Evolutionary conservation across 2,888 invertebrate species (phyloP), one percentile per base, ranked within the genome.

Genomic region (Steinernema carpocapsae): DNA sequence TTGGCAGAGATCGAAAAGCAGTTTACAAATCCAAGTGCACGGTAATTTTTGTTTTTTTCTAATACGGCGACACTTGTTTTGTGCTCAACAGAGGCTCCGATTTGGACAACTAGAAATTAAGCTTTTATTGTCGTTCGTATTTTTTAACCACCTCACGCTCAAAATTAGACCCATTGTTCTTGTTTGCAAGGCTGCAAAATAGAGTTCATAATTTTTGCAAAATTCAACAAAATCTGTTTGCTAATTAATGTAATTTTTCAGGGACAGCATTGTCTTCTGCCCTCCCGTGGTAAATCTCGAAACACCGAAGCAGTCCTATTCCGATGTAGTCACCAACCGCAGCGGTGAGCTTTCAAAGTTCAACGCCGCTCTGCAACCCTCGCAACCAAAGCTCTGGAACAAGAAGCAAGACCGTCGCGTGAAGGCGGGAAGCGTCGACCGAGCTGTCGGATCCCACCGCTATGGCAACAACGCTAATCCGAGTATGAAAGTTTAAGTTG

Each of bases 261-360:
- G 64, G 6, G 64, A 64, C 19, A 64, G 26, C 32, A 17, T 32
- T 14, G 32, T 26, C 12, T 64, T 64, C 26, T 64, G 64, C 29
- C 64, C 64, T 12, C 64, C 64, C 4, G 32, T 26, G 29, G 32
- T 64, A 4, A 64, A 64, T 12, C 14, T 17, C 1, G 6, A 6
- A 32, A 26, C 32, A 3, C 37, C 64, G n/a, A 64, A 64, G 17
- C 64, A 64, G 32, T 32, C 64, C 3, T 64, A 64, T 17, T 64
- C 64, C 32, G 64, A 64, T 10, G 64, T n/a, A 12, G 64, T 64
- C 29, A 64, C 26, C 29, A 64, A 64, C n/a, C 64, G 64, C 2
- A 64, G 4, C 17, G 64, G 64, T 6, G 64, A 64, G 32, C 2
- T 32, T 6, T 37, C 37, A 1, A 64, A 64, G 37, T 32, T 17